These are phyloP conservation scores for Papilio elwesi DNA, from an alignment of 2,888 invertebrate genomes.

Conservation along the genomic window DNA sequence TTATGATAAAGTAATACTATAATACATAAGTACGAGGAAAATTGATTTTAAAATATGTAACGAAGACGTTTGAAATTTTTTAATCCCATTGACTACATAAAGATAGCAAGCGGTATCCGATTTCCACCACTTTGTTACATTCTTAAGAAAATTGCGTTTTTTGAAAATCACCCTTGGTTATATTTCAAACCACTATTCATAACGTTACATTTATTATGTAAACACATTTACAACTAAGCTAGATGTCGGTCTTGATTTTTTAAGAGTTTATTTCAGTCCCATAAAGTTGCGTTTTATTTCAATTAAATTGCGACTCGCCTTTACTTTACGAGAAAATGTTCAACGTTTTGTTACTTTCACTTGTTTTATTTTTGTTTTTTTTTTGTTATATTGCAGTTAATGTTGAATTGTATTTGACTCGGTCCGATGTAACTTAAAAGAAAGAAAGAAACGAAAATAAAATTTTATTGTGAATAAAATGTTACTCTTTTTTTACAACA, in stretches of 20 bases:
- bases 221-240: not conserved
- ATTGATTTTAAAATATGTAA: no score
- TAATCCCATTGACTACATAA: no score
- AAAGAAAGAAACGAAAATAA: not conserved
- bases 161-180: not conserved
- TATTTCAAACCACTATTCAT: not conserved
- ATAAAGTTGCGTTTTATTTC: conserved; percentile 13
- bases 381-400: conserved; percentile 14
- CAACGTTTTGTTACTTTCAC: not conserved
- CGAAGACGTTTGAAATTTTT: no score
- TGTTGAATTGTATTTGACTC: not conserved
- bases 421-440: not conserved
- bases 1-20: no score
- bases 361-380: conserved; percentile 1
- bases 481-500: not conserved
- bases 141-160: not conserved
- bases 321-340: conserved; percentile 16
- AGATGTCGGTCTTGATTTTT: not conserved
- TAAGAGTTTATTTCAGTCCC: conserved; percentile 11
- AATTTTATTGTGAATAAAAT: not conserved
- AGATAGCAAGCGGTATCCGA: no score
- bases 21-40: no score
- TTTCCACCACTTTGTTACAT: no score
- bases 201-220: not conserved
- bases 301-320: conserved; percentile 14